A percentile compares a stretch with the other conserved stretches of the same genome.
Evolutionary conservation across 2,888 invertebrate species (phyloP).

Genomic region (Cepaea hortensis): DNA sequence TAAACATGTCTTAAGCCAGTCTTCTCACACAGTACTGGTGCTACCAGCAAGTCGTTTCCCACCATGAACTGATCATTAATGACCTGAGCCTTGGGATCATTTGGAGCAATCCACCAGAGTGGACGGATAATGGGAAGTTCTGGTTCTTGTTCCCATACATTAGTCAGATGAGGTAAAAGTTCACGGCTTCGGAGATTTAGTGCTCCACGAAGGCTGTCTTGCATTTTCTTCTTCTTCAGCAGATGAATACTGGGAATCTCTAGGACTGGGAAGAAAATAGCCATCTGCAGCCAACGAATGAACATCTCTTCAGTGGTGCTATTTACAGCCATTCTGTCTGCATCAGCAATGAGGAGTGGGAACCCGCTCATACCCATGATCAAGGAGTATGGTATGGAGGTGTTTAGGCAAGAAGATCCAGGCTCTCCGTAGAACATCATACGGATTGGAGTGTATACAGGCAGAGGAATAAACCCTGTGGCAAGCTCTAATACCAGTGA

Average conservation of each 20-base stretch:
- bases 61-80: constrained; percentile 56
- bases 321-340: constrained; percentile 33
- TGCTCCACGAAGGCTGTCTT: constrained; percentile 35
- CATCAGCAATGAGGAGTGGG: constrained; percentile 52
- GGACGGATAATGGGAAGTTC: constrained; percentile 54
- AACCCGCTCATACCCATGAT: constrained; percentile 53
- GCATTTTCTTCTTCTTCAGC: constrained; percentile 40
- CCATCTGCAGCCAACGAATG: constrained; percentile 56
- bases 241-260: constrained; percentile 53
- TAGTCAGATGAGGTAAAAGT: constrained; percentile 51
- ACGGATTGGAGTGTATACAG: constrained; percentile 51
- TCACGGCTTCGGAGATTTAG: constrained; percentile 32
- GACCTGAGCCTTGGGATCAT: constrained; percentile 46
- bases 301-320: constrained; percentile 50
- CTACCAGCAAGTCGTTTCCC: constrained; percentile 53
- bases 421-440: constrained; percentile 44
- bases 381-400: constrained; percentile 52
- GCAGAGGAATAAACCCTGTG: constrained; percentile 53
- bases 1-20: constrained; percentile 47
- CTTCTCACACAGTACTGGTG: constrained; percentile 53
- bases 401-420: constrained; percentile 51
- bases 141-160: constrained; percentile 44
- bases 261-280: constrained; percentile 55
- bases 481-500: constrained; percentile 54
- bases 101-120: constrained; percentile 54